phyloP scores from a whole-genome alignment of 2,113 vertebrate species.

The Ceyx margarethae region DNA sequence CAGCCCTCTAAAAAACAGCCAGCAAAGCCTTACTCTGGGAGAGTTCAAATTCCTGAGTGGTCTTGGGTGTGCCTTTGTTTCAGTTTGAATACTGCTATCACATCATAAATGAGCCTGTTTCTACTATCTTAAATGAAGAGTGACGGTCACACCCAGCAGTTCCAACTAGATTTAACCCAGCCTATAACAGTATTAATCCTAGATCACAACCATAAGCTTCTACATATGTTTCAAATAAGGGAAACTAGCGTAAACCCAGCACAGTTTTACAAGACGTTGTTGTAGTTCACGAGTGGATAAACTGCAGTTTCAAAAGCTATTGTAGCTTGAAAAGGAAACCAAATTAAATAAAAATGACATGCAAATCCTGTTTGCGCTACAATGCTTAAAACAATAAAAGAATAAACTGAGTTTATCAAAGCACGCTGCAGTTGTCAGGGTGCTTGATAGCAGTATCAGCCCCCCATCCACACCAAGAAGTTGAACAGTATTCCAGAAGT shows the following conservation, averaged over 20 bases:
- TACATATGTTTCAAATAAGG: slow-evolving; percentile 64
- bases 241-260: slow-evolving; percentile 5
- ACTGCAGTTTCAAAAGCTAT: slow-evolving; percentile 55
- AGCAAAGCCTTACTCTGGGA: neutral
- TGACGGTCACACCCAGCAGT: slow-evolving; percentile 56
- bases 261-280: slow-evolving; percentile 49
- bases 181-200: slow-evolving; percentile 43
- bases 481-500: neutral
- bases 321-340: slow-evolving; percentile 53
- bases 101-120: slow-evolving; percentile 53
- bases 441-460: neutral
- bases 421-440: neutral
- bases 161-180: slow-evolving; percentile 41
- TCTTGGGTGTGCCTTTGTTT: slow-evolving; percentile 52
- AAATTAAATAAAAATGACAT: slow-evolving; percentile 67
- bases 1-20: neutral
- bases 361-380: slow-evolving; percentile 57
- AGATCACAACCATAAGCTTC: slow-evolving; percentile 60
- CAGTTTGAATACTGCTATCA: slow-evolving; percentile 13
- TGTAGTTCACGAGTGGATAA: slow-evolving; percentile 61
- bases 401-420: slow-evolving; percentile 26
- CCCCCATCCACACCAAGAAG: neutral
- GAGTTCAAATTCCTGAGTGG: slow-evolving; percentile 19
- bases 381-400: slow-evolving; percentile 39
- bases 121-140: slow-evolving; percentile 55